Conservation (phyloP, 2,797 vertebrate species). For the Okamejei kenojei region DNA sequence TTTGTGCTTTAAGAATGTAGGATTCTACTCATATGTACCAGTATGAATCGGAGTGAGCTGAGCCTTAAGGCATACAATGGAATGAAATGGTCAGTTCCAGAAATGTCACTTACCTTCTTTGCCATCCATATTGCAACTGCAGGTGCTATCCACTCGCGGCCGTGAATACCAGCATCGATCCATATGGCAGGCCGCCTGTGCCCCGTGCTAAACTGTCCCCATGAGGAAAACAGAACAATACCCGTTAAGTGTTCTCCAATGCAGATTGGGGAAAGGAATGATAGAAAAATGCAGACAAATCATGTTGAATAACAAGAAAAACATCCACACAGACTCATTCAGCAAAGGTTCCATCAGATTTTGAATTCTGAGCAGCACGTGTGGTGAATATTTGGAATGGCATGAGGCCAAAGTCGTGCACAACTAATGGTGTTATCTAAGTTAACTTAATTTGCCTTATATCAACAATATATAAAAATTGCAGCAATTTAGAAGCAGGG, state of each 20-base stretch:
- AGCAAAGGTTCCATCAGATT: neutral
- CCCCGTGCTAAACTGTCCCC: constrained; percentile 59
- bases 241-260: neutral
- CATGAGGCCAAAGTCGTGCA: neutral
- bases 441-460: neutral
- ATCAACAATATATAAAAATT: neutral
- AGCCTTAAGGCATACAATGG: neutral
- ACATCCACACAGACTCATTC: neutral
- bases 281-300: neutral
- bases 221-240: constrained; percentile 7
- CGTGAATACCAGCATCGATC: constrained; percentile 61
- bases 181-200: constrained; percentile 52
- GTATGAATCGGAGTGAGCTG: neutral
- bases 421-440: neutral
- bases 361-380: neutral
- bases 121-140: constrained; percentile 58
- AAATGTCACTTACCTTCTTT: constrained; percentile 51
- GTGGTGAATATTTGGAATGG: neutral
- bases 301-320: neutral
- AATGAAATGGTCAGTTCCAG: neutral
- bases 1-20: too few species aligned
- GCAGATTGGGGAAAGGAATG: too few species aligned
- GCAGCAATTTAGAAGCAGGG: neutral
- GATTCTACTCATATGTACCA: neutral
- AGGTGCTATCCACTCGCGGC: constrained; percentile 62